Conservation (phyloP, 2,888 invertebrate species). For the Leptogaster cylindrica region DNA sequence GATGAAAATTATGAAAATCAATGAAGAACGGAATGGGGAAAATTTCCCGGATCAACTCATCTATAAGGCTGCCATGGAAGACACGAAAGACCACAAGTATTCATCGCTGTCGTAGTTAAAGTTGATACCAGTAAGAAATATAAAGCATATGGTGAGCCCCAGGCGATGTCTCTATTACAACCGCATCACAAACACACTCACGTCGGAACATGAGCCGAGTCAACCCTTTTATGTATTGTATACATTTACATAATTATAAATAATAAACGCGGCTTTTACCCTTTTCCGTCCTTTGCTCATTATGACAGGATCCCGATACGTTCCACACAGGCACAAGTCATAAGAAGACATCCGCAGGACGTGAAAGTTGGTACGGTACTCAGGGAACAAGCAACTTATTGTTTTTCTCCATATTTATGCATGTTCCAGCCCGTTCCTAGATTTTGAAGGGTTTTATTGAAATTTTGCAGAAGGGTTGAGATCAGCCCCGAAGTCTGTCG, state of each 20-base stretch:
- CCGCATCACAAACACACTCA: not conserved
- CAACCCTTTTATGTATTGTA: constrained; percentile 29
- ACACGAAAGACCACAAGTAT: constrained; percentile 21
- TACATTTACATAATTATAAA: constrained; percentile 40
- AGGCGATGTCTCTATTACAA: constrained; percentile 16
- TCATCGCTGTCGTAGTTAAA: constrained; percentile 5
- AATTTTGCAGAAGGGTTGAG: constrained; percentile 34
- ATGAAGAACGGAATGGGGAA: not conserved
- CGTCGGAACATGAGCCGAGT: not conserved
- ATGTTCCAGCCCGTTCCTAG: constrained; percentile 1
- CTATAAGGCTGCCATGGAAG: not conserved
- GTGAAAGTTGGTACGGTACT: constrained; percentile 14
- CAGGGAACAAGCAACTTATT: constrained; percentile 36
- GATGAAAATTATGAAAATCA: constrained; percentile 35
- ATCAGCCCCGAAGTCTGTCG: constrained; percentile 13
- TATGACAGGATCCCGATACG: constrained; percentile 22
- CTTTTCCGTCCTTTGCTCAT: constrained; percentile 27
- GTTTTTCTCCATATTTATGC: constrained; percentile 39
- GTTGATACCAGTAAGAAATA: constrained; percentile 21
- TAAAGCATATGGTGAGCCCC: constrained; percentile 21
- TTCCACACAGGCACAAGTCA: not conserved
- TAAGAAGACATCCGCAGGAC: constrained; percentile 13
- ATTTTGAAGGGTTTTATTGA: constrained; percentile 34
- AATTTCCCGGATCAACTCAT: not conserved
- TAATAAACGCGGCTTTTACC: constrained; percentile 34